phyloP scores from a whole-genome alignment of 2,888 invertebrate genomes.

The Drosophila pullipes region DNA sequence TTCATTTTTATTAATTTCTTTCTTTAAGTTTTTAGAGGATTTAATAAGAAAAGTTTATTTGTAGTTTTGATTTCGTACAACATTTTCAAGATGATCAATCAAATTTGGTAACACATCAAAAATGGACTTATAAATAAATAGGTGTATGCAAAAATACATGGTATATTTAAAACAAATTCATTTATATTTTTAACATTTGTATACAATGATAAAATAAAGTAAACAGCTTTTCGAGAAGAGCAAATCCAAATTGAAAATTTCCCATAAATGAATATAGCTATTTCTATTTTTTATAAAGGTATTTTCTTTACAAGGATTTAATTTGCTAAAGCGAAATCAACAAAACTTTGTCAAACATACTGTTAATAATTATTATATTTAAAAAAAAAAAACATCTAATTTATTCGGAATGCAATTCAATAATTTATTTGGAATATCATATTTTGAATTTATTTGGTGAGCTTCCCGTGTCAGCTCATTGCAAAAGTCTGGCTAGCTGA shows the following conservation, averaged over 20 bases:
- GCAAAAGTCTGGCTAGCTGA: constrained; percentile 21
- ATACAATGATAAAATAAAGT: neutral
- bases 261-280: neutral
- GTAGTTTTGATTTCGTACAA: neutral
- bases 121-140: neutral
- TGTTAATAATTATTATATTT: neutral
- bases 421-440: neutral
- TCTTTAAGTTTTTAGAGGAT: accelerated
- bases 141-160: neutral
- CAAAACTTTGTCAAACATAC: neutral
- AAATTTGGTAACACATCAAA: neutral
- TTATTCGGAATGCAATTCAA: neutral
- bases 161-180: neutral
- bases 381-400: neutral
- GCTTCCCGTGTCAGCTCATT: constrained; percentile 6
- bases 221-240: neutral
- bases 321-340: neutral
- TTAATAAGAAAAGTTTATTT: neutral
- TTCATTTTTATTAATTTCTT: neutral
- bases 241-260: neutral
- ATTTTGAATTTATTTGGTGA: neutral
- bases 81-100: neutral
- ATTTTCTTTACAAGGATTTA: neutral
- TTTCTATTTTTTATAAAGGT: neutral
- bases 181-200: neutral